These are phyloP conservation scores for Ovis aries DNA, from an alignment of 2,113 vertebrate species.

Conservation along the genomic window DNA sequence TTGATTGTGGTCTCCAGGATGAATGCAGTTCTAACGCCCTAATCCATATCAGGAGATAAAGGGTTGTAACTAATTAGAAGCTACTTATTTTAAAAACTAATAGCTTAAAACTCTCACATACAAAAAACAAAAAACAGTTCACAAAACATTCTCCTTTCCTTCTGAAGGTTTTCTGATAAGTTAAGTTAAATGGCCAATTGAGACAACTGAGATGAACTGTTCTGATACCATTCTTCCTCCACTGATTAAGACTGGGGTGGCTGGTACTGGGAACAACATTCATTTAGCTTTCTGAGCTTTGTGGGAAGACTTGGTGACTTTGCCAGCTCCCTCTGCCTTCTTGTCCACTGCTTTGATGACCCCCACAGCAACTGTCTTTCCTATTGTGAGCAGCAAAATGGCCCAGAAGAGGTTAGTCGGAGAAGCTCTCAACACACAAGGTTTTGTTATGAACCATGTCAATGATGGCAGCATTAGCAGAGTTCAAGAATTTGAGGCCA, in stretches of 20 bases:
- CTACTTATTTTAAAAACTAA: background rate
- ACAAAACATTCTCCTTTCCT: background rate
- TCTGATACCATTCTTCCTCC: background rate
- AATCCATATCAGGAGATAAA: background rate
- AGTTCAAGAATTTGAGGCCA: background rate
- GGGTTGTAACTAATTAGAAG: background rate
- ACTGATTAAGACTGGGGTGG: background rate
- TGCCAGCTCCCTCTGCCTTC: background rate
- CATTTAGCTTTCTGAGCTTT: background rate
- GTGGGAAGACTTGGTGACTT: background rate
- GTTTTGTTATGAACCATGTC: background rate
- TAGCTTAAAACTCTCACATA: background rate
- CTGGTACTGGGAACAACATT: background rate
- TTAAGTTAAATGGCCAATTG: background rate
- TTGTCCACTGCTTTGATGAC: background rate
- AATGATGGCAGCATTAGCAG: background rate
- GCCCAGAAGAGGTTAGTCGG: background rate
- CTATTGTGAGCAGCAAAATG: background rate
- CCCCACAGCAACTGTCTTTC: background rate
- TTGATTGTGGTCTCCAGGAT: background rate
- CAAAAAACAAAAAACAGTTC: background rate
- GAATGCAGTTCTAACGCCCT: background rate
- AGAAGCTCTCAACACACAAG: background rate
- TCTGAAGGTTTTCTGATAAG: background rate
- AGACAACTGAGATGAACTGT: background rate